These are phyloP conservation scores for Chymomyza procnemis DNA, from an alignment of 2,888 invertebrate species.

Conservation along the genomic window DNA sequence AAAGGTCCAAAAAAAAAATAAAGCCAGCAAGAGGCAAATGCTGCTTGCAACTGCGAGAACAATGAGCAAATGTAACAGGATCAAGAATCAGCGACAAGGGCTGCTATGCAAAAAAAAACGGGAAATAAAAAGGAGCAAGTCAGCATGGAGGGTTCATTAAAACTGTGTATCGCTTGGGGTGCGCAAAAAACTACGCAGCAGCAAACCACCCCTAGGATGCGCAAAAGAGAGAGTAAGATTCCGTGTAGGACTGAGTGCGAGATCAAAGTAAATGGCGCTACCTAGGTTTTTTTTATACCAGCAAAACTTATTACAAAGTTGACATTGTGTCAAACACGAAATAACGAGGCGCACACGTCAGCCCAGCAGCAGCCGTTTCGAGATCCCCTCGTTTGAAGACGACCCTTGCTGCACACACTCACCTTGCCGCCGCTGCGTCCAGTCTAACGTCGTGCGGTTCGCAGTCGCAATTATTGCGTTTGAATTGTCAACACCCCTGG, in stretches of 20 bases:
- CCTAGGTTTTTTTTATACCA: conserved; percentile 37
- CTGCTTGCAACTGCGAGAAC: conserved; percentile 60
- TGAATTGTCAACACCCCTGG: conserved; percentile 72
- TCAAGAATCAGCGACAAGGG: conserved; percentile 61
- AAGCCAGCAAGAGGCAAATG: conserved; percentile 54
- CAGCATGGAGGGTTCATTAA: conserved; percentile 59
- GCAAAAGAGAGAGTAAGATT: conserved; percentile 11
- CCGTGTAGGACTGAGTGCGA: conserved; percentile 15
- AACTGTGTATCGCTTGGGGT: neutral
- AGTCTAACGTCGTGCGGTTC: conserved; percentile 54
- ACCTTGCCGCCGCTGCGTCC: conserved; percentile 48
- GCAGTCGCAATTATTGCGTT: conserved; percentile 71
- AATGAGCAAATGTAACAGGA: conserved; percentile 70
- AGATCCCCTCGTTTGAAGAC: neutral
- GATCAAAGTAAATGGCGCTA: conserved; percentile 57
- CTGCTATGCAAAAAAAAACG: conserved; percentile 39
- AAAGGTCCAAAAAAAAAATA: conserved; percentile 18
- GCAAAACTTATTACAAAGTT: conserved; percentile 71
- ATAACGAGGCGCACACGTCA: conserved; percentile 54
- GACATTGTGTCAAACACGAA: conserved; percentile 73
- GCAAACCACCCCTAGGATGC: neutral
- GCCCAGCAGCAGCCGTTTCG: neutral
- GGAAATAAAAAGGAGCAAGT: conserved; percentile 8
- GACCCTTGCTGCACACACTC: conserved; percentile 22
- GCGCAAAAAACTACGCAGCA: conserved; percentile 36